Evolutionary conservation across 2,797 vertebrate species (phyloP).

Genomic region (Lagorchestes hirsutus): DNA sequence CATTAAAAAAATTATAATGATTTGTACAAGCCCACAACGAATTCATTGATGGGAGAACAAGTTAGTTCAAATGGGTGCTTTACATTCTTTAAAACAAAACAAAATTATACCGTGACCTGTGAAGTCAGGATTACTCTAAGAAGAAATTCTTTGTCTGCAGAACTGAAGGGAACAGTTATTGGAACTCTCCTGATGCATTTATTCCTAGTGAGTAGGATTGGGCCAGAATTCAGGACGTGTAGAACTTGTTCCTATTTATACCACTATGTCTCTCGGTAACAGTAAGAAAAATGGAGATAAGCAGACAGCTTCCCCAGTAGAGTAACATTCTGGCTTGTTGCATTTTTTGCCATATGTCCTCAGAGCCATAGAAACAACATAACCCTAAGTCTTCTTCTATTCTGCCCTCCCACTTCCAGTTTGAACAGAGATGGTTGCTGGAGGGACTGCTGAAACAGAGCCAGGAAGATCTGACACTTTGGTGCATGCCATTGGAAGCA

Average conservation of each 20-base stretch:
- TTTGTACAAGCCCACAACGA: slow-evolving; percentile 61
- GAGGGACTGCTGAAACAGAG: background rate
- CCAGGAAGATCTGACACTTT: background rate
- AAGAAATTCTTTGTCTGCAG: slow-evolving; percentile 68
- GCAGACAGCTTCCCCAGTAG: background rate
- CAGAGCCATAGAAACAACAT: background rate
- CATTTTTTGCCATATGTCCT: background rate
- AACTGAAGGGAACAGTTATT: background rate
- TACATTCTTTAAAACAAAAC: slow-evolving; percentile 62
- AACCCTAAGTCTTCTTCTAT: background rate
- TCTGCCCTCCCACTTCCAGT: background rate
- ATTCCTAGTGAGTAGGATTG: background rate
- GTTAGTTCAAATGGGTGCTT: slow-evolving; percentile 64
- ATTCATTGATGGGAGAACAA: slow-evolving; percentile 70
- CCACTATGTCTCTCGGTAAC: background rate
- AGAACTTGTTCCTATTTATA: background rate
- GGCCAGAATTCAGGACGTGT: background rate
- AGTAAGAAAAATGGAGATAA: background rate
- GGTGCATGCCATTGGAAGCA: background rate
- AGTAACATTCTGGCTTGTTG: background rate
- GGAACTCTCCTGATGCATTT: slow-evolving; percentile 24
- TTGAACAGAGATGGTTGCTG: background rate
- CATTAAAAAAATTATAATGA: slow-evolving; percentile 46
- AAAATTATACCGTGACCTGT: slow-evolving; percentile 65
- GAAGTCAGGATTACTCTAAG: slow-evolving; percentile 61